Conservation (phyloP, 2,113 vertebrate genomes). For the Melozone crissalis region DNA sequence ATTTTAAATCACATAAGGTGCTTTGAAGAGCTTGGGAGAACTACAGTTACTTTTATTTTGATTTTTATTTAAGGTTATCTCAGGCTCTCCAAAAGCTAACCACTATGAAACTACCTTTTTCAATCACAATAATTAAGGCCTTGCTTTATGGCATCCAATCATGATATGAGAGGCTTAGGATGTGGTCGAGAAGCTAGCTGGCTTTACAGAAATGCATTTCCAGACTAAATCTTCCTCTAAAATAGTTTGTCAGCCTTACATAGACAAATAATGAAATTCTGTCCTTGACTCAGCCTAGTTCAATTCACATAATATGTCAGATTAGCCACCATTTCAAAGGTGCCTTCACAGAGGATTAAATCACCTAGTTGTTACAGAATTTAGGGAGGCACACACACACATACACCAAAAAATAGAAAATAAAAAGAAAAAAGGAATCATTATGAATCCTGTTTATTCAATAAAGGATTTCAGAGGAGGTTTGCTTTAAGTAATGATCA, state of each 20-base stretch:
- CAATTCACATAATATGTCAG: slow-evolving; percentile 41
- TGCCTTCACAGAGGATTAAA: slow-evolving; percentile 31
- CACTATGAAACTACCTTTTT: slow-evolving; percentile 34
- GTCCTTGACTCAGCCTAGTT: slow-evolving; percentile 42
- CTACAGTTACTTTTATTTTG: slow-evolving; percentile 5
- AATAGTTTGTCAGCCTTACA: slow-evolving; percentile 32
- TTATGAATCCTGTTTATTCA: background rate
- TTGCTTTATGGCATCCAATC: slow-evolving; percentile 10
- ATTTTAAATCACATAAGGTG: background rate
- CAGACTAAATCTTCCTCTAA: background rate
- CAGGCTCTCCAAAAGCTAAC: background rate
- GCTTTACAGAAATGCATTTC: slow-evolving; percentile 29
- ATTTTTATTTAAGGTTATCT: slow-evolving; percentile 2
- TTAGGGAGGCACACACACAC: background rate
- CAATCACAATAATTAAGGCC: slow-evolving; percentile 31
- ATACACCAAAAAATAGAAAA: background rate
- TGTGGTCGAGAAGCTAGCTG: background rate
- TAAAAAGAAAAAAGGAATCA: background rate
- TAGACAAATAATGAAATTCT: slow-evolving; percentile 49
- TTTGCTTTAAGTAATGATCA: background rate
- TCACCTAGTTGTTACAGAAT: background rate
- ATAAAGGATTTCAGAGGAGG: background rate
- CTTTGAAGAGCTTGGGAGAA: background rate
- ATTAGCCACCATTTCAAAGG: slow-evolving; percentile 22
- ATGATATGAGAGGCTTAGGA: slow-evolving; percentile 2